A percentile compares a stretch with the other conserved stretches of the same genome.
phyloP scores from a whole-genome alignment of 1,140 invertebrate species.

The Bursaphelenchus mucronatus region DNA sequence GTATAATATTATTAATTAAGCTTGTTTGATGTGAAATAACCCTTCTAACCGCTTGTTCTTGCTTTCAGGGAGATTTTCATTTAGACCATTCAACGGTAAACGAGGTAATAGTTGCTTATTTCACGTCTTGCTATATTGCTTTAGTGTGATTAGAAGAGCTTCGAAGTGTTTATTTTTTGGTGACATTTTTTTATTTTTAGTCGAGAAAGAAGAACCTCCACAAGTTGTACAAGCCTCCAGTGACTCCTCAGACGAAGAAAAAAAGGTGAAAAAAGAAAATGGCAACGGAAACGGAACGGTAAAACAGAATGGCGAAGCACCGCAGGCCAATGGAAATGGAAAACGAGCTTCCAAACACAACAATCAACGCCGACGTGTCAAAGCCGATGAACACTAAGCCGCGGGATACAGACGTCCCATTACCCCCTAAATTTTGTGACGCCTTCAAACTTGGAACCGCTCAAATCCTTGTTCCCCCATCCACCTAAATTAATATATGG shows the following conservation, averaged over 20 bases:
- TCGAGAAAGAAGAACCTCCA: not conserved
- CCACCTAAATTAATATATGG: not conserved
- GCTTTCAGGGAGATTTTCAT: not conserved
- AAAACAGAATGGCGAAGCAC: not conserved
- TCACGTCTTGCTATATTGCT: too few species aligned
- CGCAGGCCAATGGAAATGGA: not conserved
- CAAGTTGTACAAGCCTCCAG: not conserved
- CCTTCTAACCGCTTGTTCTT: not conserved
- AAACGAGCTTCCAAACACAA: not conserved
- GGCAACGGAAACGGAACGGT: not conserved
- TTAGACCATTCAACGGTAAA: not conserved
- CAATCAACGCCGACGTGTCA: not conserved
- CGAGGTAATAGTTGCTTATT: too few species aligned
- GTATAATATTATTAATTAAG: not conserved
- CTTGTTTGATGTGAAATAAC: not conserved
- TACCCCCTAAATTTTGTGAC: not conserved
- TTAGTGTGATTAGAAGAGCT: too few species aligned
- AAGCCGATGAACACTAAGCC: not conserved
- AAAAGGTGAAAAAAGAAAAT: not conserved
- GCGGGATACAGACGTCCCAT: not conserved
- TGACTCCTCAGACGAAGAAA: not conserved
- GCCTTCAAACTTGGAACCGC: not conserved
- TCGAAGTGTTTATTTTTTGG: too few species aligned
- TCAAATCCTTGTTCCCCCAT: not conserved
- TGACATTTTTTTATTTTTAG: slow-evolving; percentile 2